Base-by-base conservation (phyloP, 2,797 vertebrate genomes). In the Zenarchopterus dispar region DNA sequence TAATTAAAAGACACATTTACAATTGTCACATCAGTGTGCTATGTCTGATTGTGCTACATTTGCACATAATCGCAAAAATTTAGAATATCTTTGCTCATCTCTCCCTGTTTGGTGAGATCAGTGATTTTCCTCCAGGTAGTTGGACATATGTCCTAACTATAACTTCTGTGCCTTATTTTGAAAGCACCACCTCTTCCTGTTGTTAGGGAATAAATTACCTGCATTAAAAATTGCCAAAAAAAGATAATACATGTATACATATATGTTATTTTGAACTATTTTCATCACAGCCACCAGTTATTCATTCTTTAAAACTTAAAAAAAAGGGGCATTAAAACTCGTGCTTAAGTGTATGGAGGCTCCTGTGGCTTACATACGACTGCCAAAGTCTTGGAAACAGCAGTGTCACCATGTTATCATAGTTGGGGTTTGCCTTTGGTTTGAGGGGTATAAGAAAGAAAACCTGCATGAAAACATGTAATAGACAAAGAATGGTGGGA, bases 1-100 rank as follows among this genome's bases (percentile, higher is more conserved):
- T 86, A 93, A 89, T 91, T 89, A 93, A 85, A 78, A 83, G 85
- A 88, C 52, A 81, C 84, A 91, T 90, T 79, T 88, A 91, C 87
- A 91, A 52, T 53, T 78, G 70, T 77, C 11, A 50, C 70, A 56
- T 68, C 77, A 74, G 73, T 77, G 75, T 56, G 56, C 58, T 47
- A 24, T 36, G 56, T 71, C 55, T 68, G 91, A 93, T 91, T 93
- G 92, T 92, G 87, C 77, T 67, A 73, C 71, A 36, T 75, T 67
- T 56, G 46, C 49, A 48, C 67, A 56, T 43, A 6, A 58, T 21
- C 23, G 42, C 63, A 6, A 52, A 46, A 79, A 72, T 36, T 7
- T 4, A n/a, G 43, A n/a, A 64, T 11, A 33, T 67, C 57, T 41
- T 8, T 1, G 39, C 62, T 54, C 56, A 8, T 45, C 44, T 46